Evolutionary conservation across 2,113 vertebrate genomes (phyloP).

Genomic region (Motacilla alba): DNA sequence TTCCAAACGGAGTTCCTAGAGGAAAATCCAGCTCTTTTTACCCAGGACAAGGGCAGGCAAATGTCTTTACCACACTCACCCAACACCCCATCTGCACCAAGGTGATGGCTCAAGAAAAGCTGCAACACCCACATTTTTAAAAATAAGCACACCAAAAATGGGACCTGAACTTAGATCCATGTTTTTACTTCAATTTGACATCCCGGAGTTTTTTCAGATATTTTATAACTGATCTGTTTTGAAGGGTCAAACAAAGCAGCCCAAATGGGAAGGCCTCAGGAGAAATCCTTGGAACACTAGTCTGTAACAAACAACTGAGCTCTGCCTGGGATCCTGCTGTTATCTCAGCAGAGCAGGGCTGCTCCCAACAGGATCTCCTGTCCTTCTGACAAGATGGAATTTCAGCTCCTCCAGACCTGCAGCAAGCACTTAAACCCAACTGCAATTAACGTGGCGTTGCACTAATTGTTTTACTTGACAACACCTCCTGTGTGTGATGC

Average conservation of each 20-base stretch:
- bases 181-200: not conserved
- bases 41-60: not conserved
- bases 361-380: not conserved
- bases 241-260: not conserved
- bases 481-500: rapidly evolving
- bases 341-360: not conserved
- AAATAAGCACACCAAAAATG: not conserved
- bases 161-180: not conserved
- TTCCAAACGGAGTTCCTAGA: constrained; percentile 87
- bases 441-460: rapidly evolving
- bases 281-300: rapidly evolving
- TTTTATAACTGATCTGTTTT: not conserved
- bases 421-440: not conserved
- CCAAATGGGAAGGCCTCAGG: not conserved
- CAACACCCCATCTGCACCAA: not conserved
- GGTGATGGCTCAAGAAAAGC: not conserved
- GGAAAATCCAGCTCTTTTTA: not conserved
- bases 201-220: not conserved
- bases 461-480: not conserved
- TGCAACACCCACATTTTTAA: not conserved
- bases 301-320: not conserved
- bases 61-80: rapidly evolving
- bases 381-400: not conserved
- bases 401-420: not conserved
- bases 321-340: not conserved